Evolutionary conservation across 1,140 invertebrate species (phyloP).

Genomic region (Sarcophaga bullata): DNA sequence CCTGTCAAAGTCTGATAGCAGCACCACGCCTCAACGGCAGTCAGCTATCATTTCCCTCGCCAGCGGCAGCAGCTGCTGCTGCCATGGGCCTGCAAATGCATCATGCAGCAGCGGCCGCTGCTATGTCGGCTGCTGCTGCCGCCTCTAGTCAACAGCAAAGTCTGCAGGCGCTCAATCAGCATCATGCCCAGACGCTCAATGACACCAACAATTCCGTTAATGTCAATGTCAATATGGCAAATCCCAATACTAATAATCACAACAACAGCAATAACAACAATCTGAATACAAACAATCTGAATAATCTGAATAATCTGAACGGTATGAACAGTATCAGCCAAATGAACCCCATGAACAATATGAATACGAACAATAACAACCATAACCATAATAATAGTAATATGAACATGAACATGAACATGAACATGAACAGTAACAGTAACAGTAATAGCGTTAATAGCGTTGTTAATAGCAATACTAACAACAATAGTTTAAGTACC

Average conservation of each 20-base stretch:
- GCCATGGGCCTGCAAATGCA: conserved; percentile 64
- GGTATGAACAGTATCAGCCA: conserved; percentile 11
- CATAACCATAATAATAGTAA: conserved; percentile 49
- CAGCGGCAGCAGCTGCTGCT: conserved; percentile 62
- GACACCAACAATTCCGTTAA: not conserved
- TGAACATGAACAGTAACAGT: conserved; percentile 48
- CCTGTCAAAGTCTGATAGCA: conserved; percentile 61
- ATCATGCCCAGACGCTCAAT: conserved; percentile 27
- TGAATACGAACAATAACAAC: conserved; percentile 48
- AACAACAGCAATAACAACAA: conserved; percentile 49
- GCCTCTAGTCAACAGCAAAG: conserved; percentile 12
- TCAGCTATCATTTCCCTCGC: conserved; percentile 61
- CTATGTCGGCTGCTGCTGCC: conserved; percentile 54
- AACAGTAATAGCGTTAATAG: conserved; percentile 50
- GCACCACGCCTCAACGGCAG: conserved; percentile 61
- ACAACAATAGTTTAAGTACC: conserved; percentile 65
- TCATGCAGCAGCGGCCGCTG: conserved; percentile 62
- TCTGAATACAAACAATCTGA: conserved; percentile 46
- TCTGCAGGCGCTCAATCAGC: conserved; percentile 47
- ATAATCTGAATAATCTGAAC: not conserved
- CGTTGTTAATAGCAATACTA: conserved; percentile 51
- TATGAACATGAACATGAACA: conserved; percentile 47
- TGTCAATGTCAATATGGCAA: not conserved
- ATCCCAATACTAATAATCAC: conserved; percentile 47
- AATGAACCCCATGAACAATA: conserved; percentile 43